Base-by-base conservation (phyloP, 2,888 invertebrate genomes). In the Callinectes sapidus region DNA sequence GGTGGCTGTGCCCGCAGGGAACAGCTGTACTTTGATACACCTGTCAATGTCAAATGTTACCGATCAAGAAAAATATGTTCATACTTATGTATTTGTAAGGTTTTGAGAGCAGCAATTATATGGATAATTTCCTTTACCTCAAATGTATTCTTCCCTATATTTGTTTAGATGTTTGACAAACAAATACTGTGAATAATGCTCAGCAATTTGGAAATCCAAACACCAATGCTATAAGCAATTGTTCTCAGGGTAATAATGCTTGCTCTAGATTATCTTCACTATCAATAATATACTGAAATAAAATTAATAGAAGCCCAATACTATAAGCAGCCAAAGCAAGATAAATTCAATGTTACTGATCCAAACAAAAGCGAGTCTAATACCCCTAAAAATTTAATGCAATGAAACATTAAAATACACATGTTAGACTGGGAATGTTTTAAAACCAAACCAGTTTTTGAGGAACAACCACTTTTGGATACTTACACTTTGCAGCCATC, bases 401-500 rank as follows among this genome's bases (percentile, higher is more conserved):
- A 71, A 28, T n/a, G 28, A 71, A 71, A 71, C 28, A n/a, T 71
- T 71, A 71, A 71, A 71, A 71, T 23, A 2, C 23, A 61, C 1
- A 61, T 61, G 23, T 61, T 8, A 48, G 71, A 28, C 28, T 28
- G 71, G 71, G 8, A 48, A n/a, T 81, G 10, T 35, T 10, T 81
- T 35, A 32, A 35, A 81, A 14, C 8, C 1, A 14, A 81, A n/a
- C 81, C 35, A 32, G 14, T 14, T 14, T 32, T 0, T 35, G 14
- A 48, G 32, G 42, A 92, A 5, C 81, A 8, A 86, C 39, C 54
- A 87, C 61, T 86, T 54, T 91, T 92, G 42, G 16, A 91, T 87
- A 97, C 98, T 98, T 96, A 99, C 98, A 99, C 98, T 97, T 98
- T 97, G 95, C 98, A 97, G 95, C 97, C 97, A 95, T 98, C 97